These are phyloP conservation scores for Thryonomys swinderianus DNA, from an alignment of 2,113 vertebrate species.

Conservation along the genomic window DNA sequence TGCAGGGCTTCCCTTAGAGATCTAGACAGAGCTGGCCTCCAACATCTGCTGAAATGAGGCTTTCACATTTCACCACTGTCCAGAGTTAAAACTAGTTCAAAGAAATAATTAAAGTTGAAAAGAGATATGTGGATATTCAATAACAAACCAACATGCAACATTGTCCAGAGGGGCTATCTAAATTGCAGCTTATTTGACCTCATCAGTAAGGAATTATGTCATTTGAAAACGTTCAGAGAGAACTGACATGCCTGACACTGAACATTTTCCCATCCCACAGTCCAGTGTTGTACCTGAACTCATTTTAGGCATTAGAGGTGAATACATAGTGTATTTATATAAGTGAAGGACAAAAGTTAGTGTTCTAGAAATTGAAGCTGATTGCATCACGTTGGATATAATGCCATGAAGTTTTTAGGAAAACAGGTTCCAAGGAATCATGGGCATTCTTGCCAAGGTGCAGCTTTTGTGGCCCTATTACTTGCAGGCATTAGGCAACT, in stretches of 20 bases:
- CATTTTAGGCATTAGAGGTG: constrained; percentile 22
- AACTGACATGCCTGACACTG: background rate
- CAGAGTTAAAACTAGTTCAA: constrained; percentile 62
- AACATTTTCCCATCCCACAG: constrained; percentile 14
- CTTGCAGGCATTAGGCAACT: background rate
- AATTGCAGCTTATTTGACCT: constrained; percentile 64
- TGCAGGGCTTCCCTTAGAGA: background rate
- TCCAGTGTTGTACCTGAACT: background rate
- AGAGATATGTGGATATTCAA: constrained; percentile 28
- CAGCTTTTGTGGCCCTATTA: background rate
- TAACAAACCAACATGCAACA: constrained; percentile 42
- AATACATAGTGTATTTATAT: background rate
- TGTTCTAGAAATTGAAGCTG: background rate
- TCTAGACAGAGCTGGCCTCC: background rate
- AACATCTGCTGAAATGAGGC: constrained; percentile 64
- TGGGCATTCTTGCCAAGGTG: background rate
- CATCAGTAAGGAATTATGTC: constrained; percentile 53
- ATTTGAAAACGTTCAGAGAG: constrained; percentile 56
- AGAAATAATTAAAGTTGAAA: constrained; percentile 71
- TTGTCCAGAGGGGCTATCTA: constrained; percentile 59
- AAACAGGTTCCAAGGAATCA: background rate
- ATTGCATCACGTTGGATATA: background rate
- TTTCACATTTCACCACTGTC: constrained; percentile 51
- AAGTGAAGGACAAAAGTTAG: background rate
- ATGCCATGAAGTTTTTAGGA: background rate